Evolutionary conservation across 2,113 vertebrate genomes (phyloP).

Genomic region (Gnathochromis pfefferi): DNA sequence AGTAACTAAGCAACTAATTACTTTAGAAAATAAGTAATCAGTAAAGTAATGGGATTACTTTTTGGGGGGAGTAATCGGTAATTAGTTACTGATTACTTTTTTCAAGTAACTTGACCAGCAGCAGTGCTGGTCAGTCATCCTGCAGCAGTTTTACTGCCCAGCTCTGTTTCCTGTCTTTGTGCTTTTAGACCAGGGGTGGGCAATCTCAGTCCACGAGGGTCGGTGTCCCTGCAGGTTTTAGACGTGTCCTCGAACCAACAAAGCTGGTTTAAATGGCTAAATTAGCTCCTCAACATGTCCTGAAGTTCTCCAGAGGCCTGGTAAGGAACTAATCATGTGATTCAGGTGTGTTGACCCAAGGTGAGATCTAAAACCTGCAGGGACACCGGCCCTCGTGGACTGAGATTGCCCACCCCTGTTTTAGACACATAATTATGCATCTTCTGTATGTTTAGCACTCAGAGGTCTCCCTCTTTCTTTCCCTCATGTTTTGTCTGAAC

Average conservation of each 20-base stretch:
- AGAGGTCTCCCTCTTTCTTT: not conserved
- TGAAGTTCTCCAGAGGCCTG: not conserved
- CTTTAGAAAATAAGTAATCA: too few relatives aligned
- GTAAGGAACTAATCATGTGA: rapidly evolving
- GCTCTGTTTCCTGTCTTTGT: too few relatives aligned
- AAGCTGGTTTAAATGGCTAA: not conserved
- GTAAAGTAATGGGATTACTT: too few relatives aligned
- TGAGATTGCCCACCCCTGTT: rapidly evolving
- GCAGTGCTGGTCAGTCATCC: too few relatives aligned
- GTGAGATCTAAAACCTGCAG: not conserved
- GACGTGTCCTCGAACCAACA: not conserved
- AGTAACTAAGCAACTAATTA: too few relatives aligned
- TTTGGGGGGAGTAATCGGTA: too few relatives aligned
- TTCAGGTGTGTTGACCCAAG: not conserved
- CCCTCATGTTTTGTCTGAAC: not conserved
- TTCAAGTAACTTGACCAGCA: too few relatives aligned
- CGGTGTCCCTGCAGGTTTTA: not conserved
- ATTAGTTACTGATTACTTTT: too few relatives aligned
- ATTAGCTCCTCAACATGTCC: not conserved
- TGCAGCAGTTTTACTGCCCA: too few relatives aligned
- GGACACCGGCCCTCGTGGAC: not conserved
- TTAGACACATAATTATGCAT: not conserved
- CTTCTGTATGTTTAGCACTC: not conserved
- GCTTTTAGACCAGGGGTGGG: rapidly evolving
- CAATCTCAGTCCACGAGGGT: rapidly evolving